phyloP scores from a whole-genome alignment of 2,888 invertebrate genomes.

The Dichetophora obliterata region DNA sequence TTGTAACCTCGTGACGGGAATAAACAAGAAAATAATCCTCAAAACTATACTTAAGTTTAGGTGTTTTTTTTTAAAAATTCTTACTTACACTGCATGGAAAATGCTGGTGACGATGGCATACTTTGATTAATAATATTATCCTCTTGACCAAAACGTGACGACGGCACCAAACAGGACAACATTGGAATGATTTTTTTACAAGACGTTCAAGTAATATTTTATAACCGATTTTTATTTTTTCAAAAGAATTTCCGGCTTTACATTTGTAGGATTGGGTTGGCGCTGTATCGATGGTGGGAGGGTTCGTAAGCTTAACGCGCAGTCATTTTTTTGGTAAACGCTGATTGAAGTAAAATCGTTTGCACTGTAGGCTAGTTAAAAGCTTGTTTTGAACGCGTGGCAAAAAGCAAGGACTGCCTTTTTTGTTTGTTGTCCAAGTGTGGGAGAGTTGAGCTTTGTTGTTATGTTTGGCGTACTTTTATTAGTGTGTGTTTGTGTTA shows the following conservation, averaged over 20 bases:
- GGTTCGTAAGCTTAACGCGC: neutral
- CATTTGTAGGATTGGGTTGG: neutral
- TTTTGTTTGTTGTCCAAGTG: conserved; percentile 46
- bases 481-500: neutral
- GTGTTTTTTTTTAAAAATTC: too few species aligned
- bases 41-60: too few species aligned
- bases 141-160: conserved; percentile 71
- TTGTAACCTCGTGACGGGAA: too few species aligned
- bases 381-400: conserved; percentile 2
- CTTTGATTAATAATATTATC: conserved; percentile 68
- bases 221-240: neutral
- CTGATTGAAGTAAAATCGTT: neutral
- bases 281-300: neutral
- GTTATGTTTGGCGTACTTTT: neutral
- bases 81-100: conserved; percentile 70
- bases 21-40: too few species aligned
- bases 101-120: conserved; percentile 70
- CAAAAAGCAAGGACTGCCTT: conserved; percentile 13
- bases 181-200: conserved; percentile 64
- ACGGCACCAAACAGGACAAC: conserved; percentile 71
- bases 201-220: neutral
- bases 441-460: neutral
- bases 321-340: neutral
- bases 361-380: neutral
- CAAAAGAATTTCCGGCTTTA: neutral